A percentile compares a stretch with the other conserved stretches of the same genome.
These are phyloP conservation scores for Etheostoma cragini DNA, from an alignment of 2,113 vertebrate species.

Conservation along the genomic window DNA sequence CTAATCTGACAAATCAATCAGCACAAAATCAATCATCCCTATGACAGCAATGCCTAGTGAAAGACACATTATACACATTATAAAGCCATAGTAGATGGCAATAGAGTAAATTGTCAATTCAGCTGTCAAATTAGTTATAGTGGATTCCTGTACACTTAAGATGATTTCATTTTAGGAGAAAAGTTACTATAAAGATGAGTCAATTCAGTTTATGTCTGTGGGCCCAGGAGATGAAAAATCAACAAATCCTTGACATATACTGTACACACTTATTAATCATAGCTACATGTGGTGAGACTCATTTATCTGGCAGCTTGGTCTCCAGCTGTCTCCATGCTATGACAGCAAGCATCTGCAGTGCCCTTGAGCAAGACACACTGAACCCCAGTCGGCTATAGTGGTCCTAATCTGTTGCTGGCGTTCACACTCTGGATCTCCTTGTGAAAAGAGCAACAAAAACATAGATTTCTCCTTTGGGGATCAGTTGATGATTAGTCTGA, in stretches of 20 bases:
- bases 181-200: slow-evolving; percentile 2
- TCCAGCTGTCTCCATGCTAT: not conserved
- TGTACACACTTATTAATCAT: slow-evolving; percentile 8
- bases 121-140: not conserved
- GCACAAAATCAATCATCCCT: not conserved
- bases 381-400: not conserved
- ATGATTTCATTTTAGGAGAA: not conserved
- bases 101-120: not conserved
- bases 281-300: slow-evolving; percentile 1
- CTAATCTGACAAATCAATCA: not conserved
- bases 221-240: not conserved
- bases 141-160: not conserved
- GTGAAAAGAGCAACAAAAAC: not conserved
- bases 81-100: not conserved
- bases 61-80: not conserved
- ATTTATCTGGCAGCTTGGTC: not conserved
- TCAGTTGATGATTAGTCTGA: not conserved
- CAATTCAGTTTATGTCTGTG: not conserved
- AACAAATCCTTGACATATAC: not conserved
- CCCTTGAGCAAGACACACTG: slow-evolving; percentile 20
- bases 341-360: slow-evolving; percentile 16
- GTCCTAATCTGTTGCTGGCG: not conserved
- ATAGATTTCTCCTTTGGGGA: slow-evolving; percentile 3
- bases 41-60: not conserved
- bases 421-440: slow-evolving; percentile 1